Conservation (phyloP, 2,797 vertebrate genomes). For the Echiichthys vipera region DNA sequence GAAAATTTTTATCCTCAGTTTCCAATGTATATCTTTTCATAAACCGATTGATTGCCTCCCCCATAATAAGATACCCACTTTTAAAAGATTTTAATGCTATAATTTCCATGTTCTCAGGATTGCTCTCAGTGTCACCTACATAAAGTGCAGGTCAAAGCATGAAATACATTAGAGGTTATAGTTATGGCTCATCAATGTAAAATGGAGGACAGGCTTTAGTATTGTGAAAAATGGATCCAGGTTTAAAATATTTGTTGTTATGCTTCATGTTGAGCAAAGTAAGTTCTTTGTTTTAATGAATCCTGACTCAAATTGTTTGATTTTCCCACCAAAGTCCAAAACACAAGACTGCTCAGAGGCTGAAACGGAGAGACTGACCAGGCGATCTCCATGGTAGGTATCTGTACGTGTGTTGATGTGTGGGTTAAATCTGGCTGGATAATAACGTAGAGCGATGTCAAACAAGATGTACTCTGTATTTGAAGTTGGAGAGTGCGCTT, state of each 20-base stretch:
- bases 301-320: not conserved
- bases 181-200: not conserved
- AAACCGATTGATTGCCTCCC: not conserved
- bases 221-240: not conserved
- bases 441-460: not conserved
- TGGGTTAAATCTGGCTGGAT: not conserved
- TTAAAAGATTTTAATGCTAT: not conserved
- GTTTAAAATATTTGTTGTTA: not conserved
- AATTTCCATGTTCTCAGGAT: not conserved
- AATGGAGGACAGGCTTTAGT: not conserved
- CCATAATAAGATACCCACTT: not conserved
- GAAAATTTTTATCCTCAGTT: not conserved
- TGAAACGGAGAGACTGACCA: constrained; percentile 85
- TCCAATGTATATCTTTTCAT: not conserved
- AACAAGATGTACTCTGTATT: not conserved
- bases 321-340: constrained; percentile 73
- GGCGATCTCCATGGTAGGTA: constrained; percentile 90
- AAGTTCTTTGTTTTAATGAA: not conserved
- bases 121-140: not conserved
- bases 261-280: not conserved
- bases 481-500: not conserved
- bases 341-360: constrained; percentile 78
- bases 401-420: not conserved
- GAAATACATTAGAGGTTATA: not conserved
- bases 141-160: not conserved